Conservation (phyloP, 2,113 vertebrate species). For the Chloroceryle aenea region DNA sequence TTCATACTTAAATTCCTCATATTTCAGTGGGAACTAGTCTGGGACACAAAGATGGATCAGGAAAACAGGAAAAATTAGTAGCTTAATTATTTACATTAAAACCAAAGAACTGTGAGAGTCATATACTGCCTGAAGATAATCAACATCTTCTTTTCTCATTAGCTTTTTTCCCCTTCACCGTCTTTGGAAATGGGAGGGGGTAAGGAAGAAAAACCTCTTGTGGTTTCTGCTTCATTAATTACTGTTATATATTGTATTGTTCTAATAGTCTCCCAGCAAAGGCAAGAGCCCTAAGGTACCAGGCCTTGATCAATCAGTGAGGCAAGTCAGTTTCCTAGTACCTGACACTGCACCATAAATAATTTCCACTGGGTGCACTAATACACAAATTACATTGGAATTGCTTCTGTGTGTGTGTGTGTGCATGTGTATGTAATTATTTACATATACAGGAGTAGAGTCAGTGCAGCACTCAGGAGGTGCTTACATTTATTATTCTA, state of each 20-base stretch:
- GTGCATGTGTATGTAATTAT: not conserved
- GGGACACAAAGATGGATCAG: not conserved
- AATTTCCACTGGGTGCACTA: not conserved
- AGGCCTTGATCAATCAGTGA: not conserved
- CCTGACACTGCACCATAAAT: not conserved
- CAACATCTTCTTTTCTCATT: not conserved
- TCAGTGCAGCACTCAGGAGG: not conserved
- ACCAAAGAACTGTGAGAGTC: not conserved
- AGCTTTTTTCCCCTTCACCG: not conserved
- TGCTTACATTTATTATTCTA: not conserved
- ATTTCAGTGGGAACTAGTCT: not conserved
- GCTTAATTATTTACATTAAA: not conserved
- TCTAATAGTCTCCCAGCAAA: not conserved
- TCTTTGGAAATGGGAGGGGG: not conserved
- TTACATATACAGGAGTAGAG: not conserved
- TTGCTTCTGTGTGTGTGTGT: not conserved
- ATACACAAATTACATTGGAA: not conserved
- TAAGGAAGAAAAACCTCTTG: not conserved
- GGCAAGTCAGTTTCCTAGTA: not conserved
- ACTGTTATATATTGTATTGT: not conserved
- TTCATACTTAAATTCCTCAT: not conserved
- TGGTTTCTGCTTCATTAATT: not conserved
- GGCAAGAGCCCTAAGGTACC: not conserved
- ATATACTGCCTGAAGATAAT: not conserved
- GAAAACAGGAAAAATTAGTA: accelerated